Conservation (phyloP, 2,888 invertebrate genomes). For the Pedicia rivosa region DNA sequence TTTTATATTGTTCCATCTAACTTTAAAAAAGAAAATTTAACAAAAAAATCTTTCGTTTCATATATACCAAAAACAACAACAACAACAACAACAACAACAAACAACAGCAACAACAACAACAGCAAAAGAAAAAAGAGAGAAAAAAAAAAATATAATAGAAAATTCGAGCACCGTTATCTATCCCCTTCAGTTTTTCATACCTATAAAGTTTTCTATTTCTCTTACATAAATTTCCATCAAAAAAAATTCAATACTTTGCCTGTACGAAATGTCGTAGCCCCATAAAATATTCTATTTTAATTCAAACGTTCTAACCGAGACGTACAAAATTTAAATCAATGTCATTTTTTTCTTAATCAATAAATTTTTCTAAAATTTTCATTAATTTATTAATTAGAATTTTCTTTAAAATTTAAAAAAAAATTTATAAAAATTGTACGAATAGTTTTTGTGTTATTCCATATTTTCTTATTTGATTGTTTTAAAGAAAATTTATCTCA, state of each 20-base stretch:
- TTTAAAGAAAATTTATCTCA: not conserved
- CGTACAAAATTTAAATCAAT: not conserved
- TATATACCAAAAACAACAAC: not conserved
- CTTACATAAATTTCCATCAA: not conserved
- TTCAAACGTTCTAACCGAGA: not conserved
- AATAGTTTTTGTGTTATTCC: not conserved
- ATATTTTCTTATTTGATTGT: no score
- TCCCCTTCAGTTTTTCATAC: slow-evolving; percentile 6
- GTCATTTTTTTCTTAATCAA: not conserved
- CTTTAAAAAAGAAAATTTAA: no score
- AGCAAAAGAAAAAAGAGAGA: not conserved
- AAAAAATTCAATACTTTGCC: not conserved
- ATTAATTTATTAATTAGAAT: not conserved
- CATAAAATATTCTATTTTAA: not conserved
- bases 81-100: not conserved
- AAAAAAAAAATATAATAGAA: not conserved
- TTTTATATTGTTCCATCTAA: no score
- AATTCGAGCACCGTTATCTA: not conserved
- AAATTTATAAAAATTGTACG: not conserved
- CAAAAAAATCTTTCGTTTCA: no score
- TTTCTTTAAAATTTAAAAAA: not conserved
- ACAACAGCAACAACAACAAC: not conserved
- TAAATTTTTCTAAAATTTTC: not conserved
- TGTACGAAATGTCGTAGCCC: not conserved
- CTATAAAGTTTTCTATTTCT: not conserved